phyloP scores from a whole-genome alignment of 2,113 vertebrate genomes.

The Microtus richardsoni region DNA sequence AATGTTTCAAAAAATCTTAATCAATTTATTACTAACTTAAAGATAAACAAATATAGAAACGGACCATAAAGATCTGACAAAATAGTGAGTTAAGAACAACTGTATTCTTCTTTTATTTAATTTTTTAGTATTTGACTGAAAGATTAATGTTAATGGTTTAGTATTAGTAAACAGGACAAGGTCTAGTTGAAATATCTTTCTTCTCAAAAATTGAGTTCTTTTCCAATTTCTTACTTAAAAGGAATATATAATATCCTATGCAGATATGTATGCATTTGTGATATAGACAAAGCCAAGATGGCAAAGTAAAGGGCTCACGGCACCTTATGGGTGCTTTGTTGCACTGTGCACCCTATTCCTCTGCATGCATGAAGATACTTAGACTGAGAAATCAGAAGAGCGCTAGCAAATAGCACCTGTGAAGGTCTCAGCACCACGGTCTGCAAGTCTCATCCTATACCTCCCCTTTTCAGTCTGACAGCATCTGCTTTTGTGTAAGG shows the following conservation, averaged over 20 bases:
- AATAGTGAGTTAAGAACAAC: neutral
- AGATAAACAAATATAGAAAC: neutral
- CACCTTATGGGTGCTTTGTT: neutral
- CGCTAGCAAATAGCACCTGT: neutral
- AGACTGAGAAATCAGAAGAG: neutral
- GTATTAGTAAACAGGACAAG: neutral
- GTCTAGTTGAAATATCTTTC: neutral
- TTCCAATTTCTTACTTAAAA: neutral
- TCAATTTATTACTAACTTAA: neutral
- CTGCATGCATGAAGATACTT: neutral
- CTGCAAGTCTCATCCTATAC: neutral
- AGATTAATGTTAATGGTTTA: neutral
- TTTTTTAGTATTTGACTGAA: neutral
- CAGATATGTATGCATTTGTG: neutral
- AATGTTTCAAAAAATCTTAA: neutral
- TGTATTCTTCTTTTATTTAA: neutral
- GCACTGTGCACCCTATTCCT: neutral
- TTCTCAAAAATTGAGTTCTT: neutral
- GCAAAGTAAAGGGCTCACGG: neutral
- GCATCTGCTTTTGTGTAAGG: neutral
- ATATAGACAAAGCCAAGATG: slow-evolving; percentile 6
- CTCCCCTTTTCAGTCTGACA: neutral
- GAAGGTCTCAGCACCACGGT: neutral
- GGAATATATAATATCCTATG: neutral
- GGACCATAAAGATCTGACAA: neutral